These are phyloP conservation scores for Brevimyrus niger DNA, from an alignment of 2,113 vertebrate species.

Conservation along the genomic window DNA sequence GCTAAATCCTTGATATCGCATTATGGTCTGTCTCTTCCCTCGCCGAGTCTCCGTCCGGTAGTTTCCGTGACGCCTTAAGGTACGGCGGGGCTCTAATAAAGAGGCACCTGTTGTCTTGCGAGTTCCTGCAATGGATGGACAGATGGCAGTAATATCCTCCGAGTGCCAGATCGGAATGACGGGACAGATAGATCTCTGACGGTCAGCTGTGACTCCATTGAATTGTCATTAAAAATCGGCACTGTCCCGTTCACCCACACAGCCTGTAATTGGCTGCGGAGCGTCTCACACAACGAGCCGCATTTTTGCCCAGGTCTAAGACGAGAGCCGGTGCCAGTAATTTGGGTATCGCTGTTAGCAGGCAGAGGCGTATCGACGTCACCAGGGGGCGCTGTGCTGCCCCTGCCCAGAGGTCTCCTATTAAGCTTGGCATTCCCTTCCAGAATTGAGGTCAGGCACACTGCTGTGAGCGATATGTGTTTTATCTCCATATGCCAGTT, in stretches of 20 bases:
- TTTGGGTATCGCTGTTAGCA: not conserved
- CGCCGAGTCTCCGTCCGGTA: not conserved
- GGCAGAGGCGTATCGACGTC: not conserved
- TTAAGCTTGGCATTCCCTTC: conserved; percentile 21
- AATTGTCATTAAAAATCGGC: not conserved
- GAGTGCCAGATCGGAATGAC: not conserved
- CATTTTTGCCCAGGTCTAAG: not conserved
- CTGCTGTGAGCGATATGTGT: conserved; percentile 30
- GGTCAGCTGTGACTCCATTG: not conserved
- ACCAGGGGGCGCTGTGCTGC: conserved; percentile 14
- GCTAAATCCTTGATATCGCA: not conserved
- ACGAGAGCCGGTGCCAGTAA: not conserved
- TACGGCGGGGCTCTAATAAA: not conserved
- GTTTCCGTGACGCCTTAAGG: not conserved
- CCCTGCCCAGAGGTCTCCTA: conserved; percentile 15
- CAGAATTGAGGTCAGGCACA: conserved; percentile 31
- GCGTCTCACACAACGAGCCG: not conserved
- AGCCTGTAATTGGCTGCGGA: not conserved
- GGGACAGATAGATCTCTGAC: not conserved
- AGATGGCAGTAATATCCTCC: not conserved
- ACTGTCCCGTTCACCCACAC: not conserved
- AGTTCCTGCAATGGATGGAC: not conserved
- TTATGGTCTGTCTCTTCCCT: not conserved
- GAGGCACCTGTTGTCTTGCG: not conserved
- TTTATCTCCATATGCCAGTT: conserved; percentile 29